phyloP scores from a whole-genome alignment of 2,888 invertebrate genomes.

The Ormyrus rosae region DNA sequence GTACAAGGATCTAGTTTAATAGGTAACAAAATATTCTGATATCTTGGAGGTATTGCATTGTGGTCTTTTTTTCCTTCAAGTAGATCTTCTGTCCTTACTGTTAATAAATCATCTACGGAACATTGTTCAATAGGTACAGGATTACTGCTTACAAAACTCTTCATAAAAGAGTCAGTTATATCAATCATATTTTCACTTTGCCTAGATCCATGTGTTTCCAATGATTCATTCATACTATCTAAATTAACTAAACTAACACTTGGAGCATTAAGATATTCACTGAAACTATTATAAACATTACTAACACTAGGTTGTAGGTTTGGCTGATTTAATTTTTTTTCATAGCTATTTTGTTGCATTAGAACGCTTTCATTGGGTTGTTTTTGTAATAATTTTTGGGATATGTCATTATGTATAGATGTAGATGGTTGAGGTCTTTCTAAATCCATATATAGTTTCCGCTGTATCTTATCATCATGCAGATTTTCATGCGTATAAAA shows the following conservation, averaged over 20 bases:
- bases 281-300: conserved; percentile 81
- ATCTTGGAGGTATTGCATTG: conserved; percentile 60
- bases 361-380: conserved; percentile 65
- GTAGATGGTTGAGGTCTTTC: conserved; percentile 61
- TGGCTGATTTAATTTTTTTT: conserved; percentile 70
- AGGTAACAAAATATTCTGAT: conserved; percentile 68
- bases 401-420: conserved; percentile 68
- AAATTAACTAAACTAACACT: conserved; percentile 65
- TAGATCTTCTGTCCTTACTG: conserved; percentile 39
- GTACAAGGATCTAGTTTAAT: conserved; percentile 60
- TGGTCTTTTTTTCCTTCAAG: conserved; percentile 1
- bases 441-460: conserved; percentile 63
- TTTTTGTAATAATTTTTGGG: conserved; percentile 68
- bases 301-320: conserved; percentile 78
- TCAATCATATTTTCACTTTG: conserved; percentile 45
- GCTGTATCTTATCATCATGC: conserved; percentile 63
- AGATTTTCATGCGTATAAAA: conserved; percentile 64
- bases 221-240: conserved; percentile 54
- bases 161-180: conserved; percentile 35
- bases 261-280: conserved; percentile 79
- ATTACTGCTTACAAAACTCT: conserved; percentile 23
- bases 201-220: conserved; percentile 14
- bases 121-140: conserved; percentile 28
- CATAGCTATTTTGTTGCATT: conserved; percentile 69
- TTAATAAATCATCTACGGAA: conserved; percentile 49